phyloP scores from a whole-genome alignment of 2,888 invertebrate species.

The Eupithecia dodoneata region DNA sequence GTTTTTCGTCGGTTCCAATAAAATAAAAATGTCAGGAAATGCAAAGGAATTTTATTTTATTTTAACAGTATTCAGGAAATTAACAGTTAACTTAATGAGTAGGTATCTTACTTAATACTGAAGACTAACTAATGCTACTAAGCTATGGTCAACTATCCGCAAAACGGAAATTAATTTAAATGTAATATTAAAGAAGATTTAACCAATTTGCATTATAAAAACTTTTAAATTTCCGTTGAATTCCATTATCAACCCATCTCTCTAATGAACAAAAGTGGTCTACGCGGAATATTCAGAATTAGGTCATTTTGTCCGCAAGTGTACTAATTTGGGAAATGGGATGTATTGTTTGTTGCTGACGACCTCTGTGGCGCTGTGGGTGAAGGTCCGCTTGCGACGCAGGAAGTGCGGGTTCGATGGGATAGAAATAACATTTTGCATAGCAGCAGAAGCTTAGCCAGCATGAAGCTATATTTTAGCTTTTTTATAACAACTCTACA shows the following conservation, averaged over 20 bases:
- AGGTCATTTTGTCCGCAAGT: conserved; percentile 5
- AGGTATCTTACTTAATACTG: no score
- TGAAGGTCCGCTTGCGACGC: not conserved
- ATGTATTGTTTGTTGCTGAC: not conserved
- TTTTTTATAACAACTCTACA: no score
- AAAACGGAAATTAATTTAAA: not conserved
- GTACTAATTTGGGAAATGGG: not conserved
- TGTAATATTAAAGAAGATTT: not conserved
- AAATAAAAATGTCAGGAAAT: no score
- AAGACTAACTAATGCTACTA: no score
- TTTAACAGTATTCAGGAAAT: no score
- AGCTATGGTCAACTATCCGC: not conserved
- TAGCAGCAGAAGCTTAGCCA: no score
- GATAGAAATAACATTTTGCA: no score
- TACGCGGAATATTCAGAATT: not conserved
- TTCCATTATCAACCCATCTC: not conserved
- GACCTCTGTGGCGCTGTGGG: not conserved
- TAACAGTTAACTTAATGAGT: no score
- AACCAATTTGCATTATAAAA: not conserved
- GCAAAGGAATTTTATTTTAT: no score
- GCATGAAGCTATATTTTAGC: no score
- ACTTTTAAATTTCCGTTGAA: not conserved
- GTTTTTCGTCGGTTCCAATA: no score
- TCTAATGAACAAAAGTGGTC: not conserved
- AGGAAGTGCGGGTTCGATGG: not conserved